Evolutionary conservation across 2,797 vertebrate genomes (phyloP), one percentile per base, ranked within the genome.

Genomic region (Onychomys leucogaster): DNA sequence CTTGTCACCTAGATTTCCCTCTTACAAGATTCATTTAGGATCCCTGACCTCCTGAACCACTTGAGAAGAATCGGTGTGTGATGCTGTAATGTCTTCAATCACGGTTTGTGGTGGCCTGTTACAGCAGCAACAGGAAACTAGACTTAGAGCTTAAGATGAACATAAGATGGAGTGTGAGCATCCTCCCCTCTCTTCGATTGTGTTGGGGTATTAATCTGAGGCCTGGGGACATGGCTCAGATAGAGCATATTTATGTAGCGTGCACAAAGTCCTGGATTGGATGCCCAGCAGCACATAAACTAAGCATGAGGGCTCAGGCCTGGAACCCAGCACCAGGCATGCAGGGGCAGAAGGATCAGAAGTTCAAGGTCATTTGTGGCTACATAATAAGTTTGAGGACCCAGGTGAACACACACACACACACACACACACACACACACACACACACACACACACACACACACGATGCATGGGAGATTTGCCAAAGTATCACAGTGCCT

Each of bases 141-240:
- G 80, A 49, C 75, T 61, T 21, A 46, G 78, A 89, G 32, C 46
- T 63, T 34, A 52, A 71, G 49, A 67, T 3, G 19, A 25, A 89
- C 71, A 78, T n/a, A 43, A 88, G 49, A 61, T 34, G 59, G 55
- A 57, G 41, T 4, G n/a, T 89, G 17, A 80, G 34, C 0, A 89
- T 37, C 27, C 13, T 61, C 37, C 25, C 11, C 11, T 95, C n/a
- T 52, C 6, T 86, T 75, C 88, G 67, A 84, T 81, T 52, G 89
- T 88, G 71, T 17, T 76, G 27, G 91, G 89, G 82, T 91, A 34
- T 23, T 82, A 61, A 34, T 65, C 77, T 49, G 34, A 63, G 83
- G 41, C 19, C 67, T 29, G 67, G 46, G 11, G 34, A 9, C 11
- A 9, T 25, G 29, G 34, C 67, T 87, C 85, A 29, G 63, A 32